These are phyloP conservation scores for Helostoma temminkii DNA, from an alignment of 2,797 vertebrate genomes.

Conservation along the genomic window DNA sequence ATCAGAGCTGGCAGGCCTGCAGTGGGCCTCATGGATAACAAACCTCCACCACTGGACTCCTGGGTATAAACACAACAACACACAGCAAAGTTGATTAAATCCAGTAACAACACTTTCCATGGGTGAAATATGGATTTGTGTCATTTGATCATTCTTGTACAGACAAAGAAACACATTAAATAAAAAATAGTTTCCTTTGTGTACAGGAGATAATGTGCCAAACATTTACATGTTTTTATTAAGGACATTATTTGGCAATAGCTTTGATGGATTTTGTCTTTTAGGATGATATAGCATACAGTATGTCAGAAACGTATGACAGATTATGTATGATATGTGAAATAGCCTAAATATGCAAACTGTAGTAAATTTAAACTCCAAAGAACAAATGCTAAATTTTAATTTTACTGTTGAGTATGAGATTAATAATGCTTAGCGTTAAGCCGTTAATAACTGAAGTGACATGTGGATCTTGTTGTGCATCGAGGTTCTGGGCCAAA, in stretches of 20 bases:
- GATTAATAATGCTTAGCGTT: constrained; percentile 55
- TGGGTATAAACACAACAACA: constrained; percentile 90
- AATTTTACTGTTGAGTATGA: constrained; percentile 49
- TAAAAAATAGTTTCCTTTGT: constrained; percentile 55
- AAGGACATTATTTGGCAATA: constrained; percentile 52
- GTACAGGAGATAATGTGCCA: constrained; percentile 72
- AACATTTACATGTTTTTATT: constrained; percentile 74
- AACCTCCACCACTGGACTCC: constrained; percentile 98
- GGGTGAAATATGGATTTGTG: constrained; percentile 62
- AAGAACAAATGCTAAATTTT: constrained; percentile 67
- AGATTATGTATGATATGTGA: constrained; percentile 53
- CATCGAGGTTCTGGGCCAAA: constrained; percentile 43
- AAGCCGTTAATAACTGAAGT: constrained; percentile 24
- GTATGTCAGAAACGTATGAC: constrained; percentile 36
- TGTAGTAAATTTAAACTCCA: constrained; percentile 63
- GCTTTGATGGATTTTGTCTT: constrained; percentile 54
- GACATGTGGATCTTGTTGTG: constrained; percentile 38
- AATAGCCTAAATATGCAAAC: constrained; percentile 76
- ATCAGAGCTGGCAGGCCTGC: constrained; percentile 95
- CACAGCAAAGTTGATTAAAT: constrained; percentile 21
- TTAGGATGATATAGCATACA: constrained; percentile 41
- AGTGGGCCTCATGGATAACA: constrained; percentile 97
- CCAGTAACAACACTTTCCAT: constrained; percentile 65
- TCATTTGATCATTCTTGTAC: constrained; percentile 67
- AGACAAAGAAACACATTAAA: constrained; percentile 49